These are phyloP conservation scores for Todiramphus chloris DNA, from an alignment of 2,113 vertebrate species.

Conservation along the genomic window DNA sequence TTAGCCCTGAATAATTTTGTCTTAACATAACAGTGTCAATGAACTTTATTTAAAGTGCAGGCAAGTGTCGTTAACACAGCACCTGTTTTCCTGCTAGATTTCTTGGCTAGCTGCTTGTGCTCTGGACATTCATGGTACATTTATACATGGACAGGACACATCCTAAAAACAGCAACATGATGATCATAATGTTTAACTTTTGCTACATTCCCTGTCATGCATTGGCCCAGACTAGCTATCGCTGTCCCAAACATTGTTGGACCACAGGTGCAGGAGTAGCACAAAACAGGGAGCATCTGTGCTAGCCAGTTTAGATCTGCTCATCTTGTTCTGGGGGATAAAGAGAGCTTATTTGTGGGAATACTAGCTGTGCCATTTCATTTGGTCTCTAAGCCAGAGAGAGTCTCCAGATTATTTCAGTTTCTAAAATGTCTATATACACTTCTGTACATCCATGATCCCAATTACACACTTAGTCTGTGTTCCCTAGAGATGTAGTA, in stretches of 20 bases:
- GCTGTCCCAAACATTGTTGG: rapidly evolving
- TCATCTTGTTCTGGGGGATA: neutral
- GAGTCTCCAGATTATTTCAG: neutral
- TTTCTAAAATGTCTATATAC: neutral
- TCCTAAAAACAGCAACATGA: neutral
- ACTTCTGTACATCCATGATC: neutral
- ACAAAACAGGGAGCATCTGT: neutral
- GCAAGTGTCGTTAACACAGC: neutral
- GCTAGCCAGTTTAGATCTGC: neutral
- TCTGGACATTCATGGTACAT: neutral
- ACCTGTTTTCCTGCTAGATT: neutral
- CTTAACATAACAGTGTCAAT: neutral
- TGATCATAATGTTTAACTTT: neutral
- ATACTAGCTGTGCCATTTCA: neutral
- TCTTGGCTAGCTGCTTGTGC: neutral
- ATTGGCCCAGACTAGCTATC: neutral
- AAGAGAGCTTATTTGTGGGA: neutral
- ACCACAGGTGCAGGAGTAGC: neutral
- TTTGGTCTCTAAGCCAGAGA: neutral
- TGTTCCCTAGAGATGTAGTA: neutral
- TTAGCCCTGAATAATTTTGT: neutral
- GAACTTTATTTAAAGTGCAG: neutral
- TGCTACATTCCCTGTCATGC: neutral
- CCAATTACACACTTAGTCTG: neutral
- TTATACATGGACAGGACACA: neutral